Evolutionary conservation across 1,140 invertebrate genomes (phyloP), one percentile per base, ranked within the genome.

Genomic region (Drosophila nannoptera): DNA sequence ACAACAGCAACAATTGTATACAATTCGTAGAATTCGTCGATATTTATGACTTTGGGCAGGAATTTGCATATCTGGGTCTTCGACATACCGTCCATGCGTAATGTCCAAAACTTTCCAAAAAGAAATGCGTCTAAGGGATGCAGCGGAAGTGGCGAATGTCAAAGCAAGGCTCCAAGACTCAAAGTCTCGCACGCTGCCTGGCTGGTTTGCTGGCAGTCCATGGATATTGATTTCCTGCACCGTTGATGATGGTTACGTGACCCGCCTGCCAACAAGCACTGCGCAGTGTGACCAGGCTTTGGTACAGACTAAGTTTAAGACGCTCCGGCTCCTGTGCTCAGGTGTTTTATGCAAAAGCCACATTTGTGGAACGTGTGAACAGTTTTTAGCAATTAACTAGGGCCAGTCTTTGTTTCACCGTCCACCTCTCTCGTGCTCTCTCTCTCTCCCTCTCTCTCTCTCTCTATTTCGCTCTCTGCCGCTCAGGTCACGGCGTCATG

Each of bases 301-400:
- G 40, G 11, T 14, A 42, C 14, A 14, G 60, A 35, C 32, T 46
- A 7, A 33, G 14, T 31, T 29, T 35, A 22, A 22, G 22, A 22
- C 22, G 22, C 22, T 22, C 22, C 22, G 22, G 22, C 22, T 22
- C 32, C 40, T 12, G 12, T 31, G 12, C 48, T 60, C 40, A 64
- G 61, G 32, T 65, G 63, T 72, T 63, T 66, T 74, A 84, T 84
- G 81, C 81, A 84, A 84, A 84, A 84, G 81, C 74, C 63, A 80
- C 80, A 67, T 71, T 77, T 76, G 62, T 35, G 69, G 69, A 84
- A 84, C 80, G 80, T 84, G 81, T 86, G 81, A 84, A 84, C 81
- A 84, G 82, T 84, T 86, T 84, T 84, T 84, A 86, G 81, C 81
- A 84, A 84, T 84, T 84, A 84, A 84, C 77, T 73, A 36, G 35